Conservation (phyloP, 64 coral and sea anemone species). For the Actinia tenebrosa region DNA sequence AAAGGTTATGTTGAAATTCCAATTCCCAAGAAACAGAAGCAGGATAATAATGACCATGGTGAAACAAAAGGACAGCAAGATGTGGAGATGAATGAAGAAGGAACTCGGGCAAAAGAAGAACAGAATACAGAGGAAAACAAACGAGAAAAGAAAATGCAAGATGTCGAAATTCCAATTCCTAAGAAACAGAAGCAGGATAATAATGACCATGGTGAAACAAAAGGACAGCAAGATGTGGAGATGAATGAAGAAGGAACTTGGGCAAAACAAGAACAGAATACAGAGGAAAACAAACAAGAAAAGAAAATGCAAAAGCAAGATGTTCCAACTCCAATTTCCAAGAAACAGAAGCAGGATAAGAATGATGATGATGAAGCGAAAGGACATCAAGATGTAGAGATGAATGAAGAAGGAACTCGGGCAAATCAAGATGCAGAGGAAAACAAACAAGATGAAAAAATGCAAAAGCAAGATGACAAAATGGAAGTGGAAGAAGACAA, state of each 20-base stretch:
- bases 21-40: neutral
- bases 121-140: neutral
- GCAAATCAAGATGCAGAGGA: neutral
- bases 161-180: neutral
- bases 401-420: neutral
- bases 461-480: neutral
- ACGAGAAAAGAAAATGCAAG: neutral
- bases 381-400: neutral
- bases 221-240: neutral
- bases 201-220: neutral
- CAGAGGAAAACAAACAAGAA: neutral
- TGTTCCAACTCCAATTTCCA: neutral
- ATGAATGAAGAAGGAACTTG: neutral
- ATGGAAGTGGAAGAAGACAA: neutral
- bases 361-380: neutral
- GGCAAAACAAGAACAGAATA: neutral
- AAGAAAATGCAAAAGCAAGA: too few species aligned
- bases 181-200: neutral
- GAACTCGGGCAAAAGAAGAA: neutral
- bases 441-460: neutral
- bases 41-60: neutral
- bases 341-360: neutral
- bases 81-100: neutral
- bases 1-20: neutral
- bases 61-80: neutral